Percentiles rank a stretch among this genome's conserved stretches.
phyloP scores from a whole-genome alignment of 2,888 invertebrate species.

The Tortrix viridana region DNA sequence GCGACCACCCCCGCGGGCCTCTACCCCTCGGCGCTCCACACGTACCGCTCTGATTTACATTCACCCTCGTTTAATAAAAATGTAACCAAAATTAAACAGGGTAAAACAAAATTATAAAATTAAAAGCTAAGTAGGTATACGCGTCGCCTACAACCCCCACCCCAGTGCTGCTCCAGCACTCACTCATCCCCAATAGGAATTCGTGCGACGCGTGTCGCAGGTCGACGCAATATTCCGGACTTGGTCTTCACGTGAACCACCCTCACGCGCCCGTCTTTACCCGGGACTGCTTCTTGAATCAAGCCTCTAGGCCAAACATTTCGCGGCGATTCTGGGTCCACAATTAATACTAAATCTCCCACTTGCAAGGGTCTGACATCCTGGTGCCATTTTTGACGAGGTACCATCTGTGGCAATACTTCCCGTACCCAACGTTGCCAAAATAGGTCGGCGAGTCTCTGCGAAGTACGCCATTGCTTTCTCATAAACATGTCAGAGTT shows the following conservation, averaged over 20 bases:
- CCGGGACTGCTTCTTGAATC: background rate
- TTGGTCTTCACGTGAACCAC: background rate
- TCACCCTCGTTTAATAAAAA: slow-evolving; percentile 5
- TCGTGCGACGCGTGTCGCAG: slow-evolving; percentile 7
- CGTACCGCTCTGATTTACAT: slow-evolving; percentile 1
- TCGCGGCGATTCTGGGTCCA: background rate
- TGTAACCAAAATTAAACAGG: background rate
- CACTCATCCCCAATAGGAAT: slow-evolving; percentile 1
- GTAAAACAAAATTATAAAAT: background rate
- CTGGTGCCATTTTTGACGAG: slow-evolving; percentile 4
- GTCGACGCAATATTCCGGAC: background rate
- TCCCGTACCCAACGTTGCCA: slow-evolving; percentile 45
- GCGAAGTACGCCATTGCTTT: slow-evolving; percentile 45
- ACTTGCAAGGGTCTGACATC: background rate
- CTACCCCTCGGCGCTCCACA: background rate
- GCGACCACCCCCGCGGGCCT: background rate
- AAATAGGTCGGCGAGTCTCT: slow-evolving; percentile 40
- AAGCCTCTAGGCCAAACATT: slow-evolving; percentile 1
- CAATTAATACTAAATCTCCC: background rate
- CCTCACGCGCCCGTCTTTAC: slow-evolving; percentile 2
- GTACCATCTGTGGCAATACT: slow-evolving; percentile 1
- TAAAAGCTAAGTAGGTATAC: background rate
- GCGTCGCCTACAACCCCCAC: slow-evolving; percentile 11
- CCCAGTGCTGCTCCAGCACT: slow-evolving; percentile 12
- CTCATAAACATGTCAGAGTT: slow-evolving; percentile 28